A percentile compares a stretch with the other conserved stretches of the same genome.
Evolutionary conservation across 1,140 invertebrate genomes (phyloP).

Genomic region (Pogonomyrmex barbatus): DNA sequence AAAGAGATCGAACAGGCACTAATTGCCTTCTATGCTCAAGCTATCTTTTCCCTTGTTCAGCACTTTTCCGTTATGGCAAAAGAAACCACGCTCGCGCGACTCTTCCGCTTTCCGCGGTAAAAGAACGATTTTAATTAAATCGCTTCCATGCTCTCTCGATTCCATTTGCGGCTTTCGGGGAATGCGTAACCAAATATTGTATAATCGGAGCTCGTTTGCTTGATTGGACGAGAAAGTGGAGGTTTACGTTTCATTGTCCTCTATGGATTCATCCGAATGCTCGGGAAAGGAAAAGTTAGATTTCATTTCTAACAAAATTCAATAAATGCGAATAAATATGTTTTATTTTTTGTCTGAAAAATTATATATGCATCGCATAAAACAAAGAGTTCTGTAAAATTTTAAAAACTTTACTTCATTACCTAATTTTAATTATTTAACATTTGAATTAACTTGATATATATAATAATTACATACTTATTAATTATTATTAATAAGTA

Average conservation of each 20-base stretch:
- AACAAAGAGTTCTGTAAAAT: background rate
- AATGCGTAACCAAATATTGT: constrained; percentile 29
- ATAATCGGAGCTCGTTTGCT: constrained; percentile 41
- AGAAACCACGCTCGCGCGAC: constrained; percentile 35
- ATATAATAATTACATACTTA: background rate
- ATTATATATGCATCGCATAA: background rate
- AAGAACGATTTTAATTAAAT: constrained; percentile 63
- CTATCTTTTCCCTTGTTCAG: constrained; percentile 25
- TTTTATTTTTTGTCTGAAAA: background rate
- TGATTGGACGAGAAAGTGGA: constrained; percentile 16
- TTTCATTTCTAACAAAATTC: constrained; percentile 21
- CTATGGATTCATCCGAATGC: background rate
- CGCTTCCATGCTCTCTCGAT: constrained; percentile 31
- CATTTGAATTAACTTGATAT: background rate
- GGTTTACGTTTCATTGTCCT: constrained; percentile 21
- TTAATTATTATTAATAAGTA: constrained; percentile 2
- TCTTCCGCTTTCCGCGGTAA: constrained; percentile 21
- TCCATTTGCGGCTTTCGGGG: constrained; percentile 33
- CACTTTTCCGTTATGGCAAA: constrained; percentile 47
- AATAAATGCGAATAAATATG: constrained; percentile 13
- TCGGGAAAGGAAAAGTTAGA: constrained; percentile 15
- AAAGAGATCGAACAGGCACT: constrained; percentile 56
- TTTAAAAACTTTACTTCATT: background rate
- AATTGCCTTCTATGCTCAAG: constrained; percentile 46
- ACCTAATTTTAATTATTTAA: constrained; percentile 1